Base-by-base conservation (phyloP, 2,113 vertebrate genomes). In the Strix aluco region DNA sequence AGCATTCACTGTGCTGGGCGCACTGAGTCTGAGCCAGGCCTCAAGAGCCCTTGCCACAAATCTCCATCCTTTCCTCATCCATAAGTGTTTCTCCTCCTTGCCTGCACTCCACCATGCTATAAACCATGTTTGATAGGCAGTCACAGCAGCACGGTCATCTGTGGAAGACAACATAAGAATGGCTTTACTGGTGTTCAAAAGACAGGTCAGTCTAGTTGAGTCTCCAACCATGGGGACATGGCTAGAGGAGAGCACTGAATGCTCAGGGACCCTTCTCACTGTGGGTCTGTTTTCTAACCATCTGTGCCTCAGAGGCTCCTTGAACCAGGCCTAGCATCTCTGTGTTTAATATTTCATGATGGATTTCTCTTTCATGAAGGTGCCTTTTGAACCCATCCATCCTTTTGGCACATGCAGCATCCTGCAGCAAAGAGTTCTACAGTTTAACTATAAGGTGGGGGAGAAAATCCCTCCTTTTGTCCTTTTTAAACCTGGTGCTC, bases 211-310 rank as follows among this genome's bases (percentile, higher is more conserved):
- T 12, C 23, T 27, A 22, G 57, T 2, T 21, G 51, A 62, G 25
- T 90, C 30, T 38, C 40, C 63, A 57, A 0, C 4, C 11, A 14
- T 4, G 12, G 25, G 17, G 30, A 27, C 8, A 5, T 0, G 4
- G 51, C 62, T 32, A 42, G 40, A 79, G 29, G 32, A 72, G 5
- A 71, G 12, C 44, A 23, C 4, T 40, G 65, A 44, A 8, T 57
- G 36, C 54, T 73, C 51, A 47, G 34, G 67, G 15, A 40, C 29
- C 13, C 49, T 52, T 34, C 70, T 44, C 6, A 1, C 22, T 26
- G 1, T 34, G 15, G 13, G 5, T 38, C 47, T 89, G 11, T 74
- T 32, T 72, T 67, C 54, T 38, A 51, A 51, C 6, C 18, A 9
- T 4, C 59, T 78, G 54, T 65, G 36, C 55, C 82, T 66, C 66